Evolutionary conservation across 1,140 invertebrate species (phyloP).

Genomic region (Meloidogyne hapla): DNA sequence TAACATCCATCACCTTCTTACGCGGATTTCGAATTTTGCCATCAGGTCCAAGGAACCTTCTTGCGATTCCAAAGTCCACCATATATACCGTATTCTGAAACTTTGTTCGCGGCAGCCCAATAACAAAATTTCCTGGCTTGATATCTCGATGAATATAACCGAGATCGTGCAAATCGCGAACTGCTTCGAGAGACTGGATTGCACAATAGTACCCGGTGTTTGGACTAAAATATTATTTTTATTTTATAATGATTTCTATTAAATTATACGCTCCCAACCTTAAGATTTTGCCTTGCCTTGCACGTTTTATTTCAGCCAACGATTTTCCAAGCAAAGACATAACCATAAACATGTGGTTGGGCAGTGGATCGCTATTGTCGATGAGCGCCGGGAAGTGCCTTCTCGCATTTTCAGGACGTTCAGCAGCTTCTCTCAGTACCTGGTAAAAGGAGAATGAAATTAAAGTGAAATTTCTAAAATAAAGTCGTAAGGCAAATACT

Average conservation of each 20-base stretch:
- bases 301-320: neutral
- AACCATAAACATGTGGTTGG: neutral
- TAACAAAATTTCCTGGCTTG: constrained; percentile 55
- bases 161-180: constrained; percentile 48
- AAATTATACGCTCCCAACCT: neutral
- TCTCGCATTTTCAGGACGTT: neutral
- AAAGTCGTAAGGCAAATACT: neutral
- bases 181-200: constrained; percentile 53
- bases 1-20: neutral
- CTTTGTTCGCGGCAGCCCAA: constrained; percentile 37
- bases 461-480: neutral
- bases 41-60: neutral
- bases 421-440: neutral
- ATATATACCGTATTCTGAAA: constrained; percentile 6
- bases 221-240: constrained; percentile 31
- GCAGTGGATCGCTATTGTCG: neutral
- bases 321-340: neutral
- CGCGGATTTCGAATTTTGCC: neutral
- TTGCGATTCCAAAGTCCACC: constrained; percentile 10
- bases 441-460: neutral
- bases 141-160: constrained; percentile 58
- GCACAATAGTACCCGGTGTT: constrained; percentile 49
- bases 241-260: neutral
- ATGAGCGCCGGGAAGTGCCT: neutral
- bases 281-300: neutral